Base-by-base conservation (phyloP, 2,113 vertebrate genomes). In the Hipposideros armiger region DNA sequence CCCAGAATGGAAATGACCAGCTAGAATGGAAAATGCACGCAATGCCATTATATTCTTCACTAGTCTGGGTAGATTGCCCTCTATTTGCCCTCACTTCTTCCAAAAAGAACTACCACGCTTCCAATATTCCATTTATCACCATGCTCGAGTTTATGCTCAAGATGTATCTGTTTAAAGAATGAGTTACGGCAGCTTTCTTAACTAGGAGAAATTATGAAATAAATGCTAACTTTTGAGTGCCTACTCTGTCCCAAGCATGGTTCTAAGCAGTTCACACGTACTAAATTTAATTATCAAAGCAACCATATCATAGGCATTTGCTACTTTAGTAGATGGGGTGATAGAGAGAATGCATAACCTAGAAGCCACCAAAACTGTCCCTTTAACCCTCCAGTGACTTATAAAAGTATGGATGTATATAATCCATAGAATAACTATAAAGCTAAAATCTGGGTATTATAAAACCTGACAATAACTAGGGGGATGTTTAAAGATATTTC, bases 381-480 rank as follows among this genome's bases (percentile, higher is more conserved):
- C 0, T 67, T 66, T 80, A 70, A 19, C 5, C 32, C 45, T 60
- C 22, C 32, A 76, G 36, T 69, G 45, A 50, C 42, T 69, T 76
- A 58, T 52, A 69, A 42, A 76, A 60, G 60, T 40, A 85, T 28
- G 42, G n/a, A 74, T 76, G 10, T 77, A 56, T 54, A 67, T 22
- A 67, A 56, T n/a, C 32, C 11, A 56, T n/a, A 52, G 10, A 60
- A 9, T 56, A 69, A 76, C 36, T 94, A 52, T 87, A 64, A 88
- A 58, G 36, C 47, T 67, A 78, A 86, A 62, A 40, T 60, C 40
- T 64, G 19, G 13, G 42, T 62, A 54, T 42, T 66, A 56, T 0
- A 89, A 66, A 89, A 91, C 80, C 22, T 85, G n/a, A 36, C 42
- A 86, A 62, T 54, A 47, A 72, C 64, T 32, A 96, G 11, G 85